A percentile compares a stretch with the other conserved stretches of the same genome.
phyloP scores from a whole-genome alignment of 2,888 invertebrate genomes.

The Scaptomyza polygonia region DNA sequence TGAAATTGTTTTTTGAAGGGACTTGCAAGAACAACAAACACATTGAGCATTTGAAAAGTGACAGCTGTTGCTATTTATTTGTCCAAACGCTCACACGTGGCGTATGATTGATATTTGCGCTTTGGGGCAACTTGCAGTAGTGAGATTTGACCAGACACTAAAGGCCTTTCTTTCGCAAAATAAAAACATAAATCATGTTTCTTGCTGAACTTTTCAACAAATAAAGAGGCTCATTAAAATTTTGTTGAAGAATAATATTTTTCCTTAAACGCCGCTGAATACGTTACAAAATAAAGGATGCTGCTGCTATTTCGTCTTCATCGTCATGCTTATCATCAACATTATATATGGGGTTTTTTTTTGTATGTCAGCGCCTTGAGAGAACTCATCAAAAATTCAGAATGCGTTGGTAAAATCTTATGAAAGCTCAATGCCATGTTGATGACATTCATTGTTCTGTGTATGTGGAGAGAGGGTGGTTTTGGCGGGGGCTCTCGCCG shows the following conservation, averaged over 20 bases:
- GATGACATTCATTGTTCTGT: conserved; percentile 79
- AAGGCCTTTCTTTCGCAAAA: background rate
- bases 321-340: background rate
- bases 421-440: conserved; percentile 72
- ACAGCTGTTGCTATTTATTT: conserved; percentile 38
- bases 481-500: background rate
- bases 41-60: conserved; percentile 14
- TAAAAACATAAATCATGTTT: conserved; percentile 5
- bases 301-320: background rate
- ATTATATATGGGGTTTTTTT: conserved; percentile 1
- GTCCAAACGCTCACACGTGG: conserved; percentile 21
- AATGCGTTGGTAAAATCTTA: conserved; percentile 69
- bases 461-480: background rate
- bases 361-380: conserved; percentile 37
- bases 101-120: conserved; percentile 70
- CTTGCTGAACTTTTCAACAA: conserved; percentile 24
- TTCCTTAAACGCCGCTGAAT: too few relatives aligned
- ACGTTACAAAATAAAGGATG: conserved; percentile 41
- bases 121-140: conserved; percentile 11
- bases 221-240: too few relatives aligned
- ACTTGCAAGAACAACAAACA: conserved; percentile 51
- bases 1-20: conserved; percentile 57
- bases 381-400: conserved; percentile 71
- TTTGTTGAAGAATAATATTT: too few relatives aligned
- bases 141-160: background rate